These are phyloP conservation scores for Leptodactylus fallax DNA, from an alignment of 2,797 vertebrate species.

Conservation along the genomic window DNA sequence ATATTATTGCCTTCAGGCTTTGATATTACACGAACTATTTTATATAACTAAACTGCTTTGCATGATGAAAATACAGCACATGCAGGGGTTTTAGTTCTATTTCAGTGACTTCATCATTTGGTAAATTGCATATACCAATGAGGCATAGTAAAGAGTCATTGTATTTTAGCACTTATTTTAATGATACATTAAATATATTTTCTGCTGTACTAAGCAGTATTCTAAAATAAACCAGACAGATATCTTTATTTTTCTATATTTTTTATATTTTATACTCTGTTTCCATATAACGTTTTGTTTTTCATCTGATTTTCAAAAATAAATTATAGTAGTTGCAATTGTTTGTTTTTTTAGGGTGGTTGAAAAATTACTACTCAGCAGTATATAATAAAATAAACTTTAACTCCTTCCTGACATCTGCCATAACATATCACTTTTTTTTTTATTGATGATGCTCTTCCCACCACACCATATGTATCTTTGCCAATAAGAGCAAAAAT, in stretches of 20 bases:
- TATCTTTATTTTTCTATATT: too few species aligned
- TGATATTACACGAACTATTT: not conserved
- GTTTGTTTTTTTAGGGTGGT: too few species aligned
- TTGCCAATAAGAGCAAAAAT: too few species aligned
- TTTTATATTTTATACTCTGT: too few species aligned
- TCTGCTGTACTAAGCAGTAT: not conserved
- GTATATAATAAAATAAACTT: too few species aligned
- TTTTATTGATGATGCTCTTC: too few species aligned
- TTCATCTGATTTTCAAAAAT: too few species aligned
- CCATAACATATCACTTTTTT: too few species aligned
- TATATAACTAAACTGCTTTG: not conserved
- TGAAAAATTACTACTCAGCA: too few species aligned
- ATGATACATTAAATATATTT: not conserved
- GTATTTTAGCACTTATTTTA: not conserved
- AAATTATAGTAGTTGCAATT: not conserved
- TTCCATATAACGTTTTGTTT: too few species aligned
- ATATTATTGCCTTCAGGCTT: not conserved
- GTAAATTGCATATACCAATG: conserved; percentile 14
- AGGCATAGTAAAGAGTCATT: not conserved
- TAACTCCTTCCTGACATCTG: too few species aligned
- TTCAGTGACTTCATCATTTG: not conserved
- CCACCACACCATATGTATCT: too few species aligned
- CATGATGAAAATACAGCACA: not conserved
- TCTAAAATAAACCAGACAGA: not conserved
- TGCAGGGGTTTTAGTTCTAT: not conserved